Percentiles rank a stretch among this genome's conserved stretches.
phyloP scores from a whole-genome alignment of 2,113 vertebrate species.

The Cynoglossus semilaevis region DNA sequence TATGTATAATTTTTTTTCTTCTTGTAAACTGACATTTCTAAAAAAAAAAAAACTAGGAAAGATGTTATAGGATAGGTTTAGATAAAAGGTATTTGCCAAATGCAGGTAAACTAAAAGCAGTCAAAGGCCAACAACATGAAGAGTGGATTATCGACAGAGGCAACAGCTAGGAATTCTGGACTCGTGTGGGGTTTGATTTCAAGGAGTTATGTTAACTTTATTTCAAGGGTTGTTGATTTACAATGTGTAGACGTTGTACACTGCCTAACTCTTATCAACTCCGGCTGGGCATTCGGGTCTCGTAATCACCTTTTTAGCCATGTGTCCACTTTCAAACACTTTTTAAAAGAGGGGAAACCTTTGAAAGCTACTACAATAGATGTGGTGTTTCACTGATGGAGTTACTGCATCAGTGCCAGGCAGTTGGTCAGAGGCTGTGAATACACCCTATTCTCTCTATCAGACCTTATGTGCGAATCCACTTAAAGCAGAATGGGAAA shows the following conservation, averaged over 20 bases:
- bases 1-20: too few relatives aligned
- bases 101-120: constrained; percentile 93
- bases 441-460: constrained; percentile 30
- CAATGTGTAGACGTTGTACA: neutral
- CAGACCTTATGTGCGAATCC: constrained; percentile 97
- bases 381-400: constrained; percentile 45
- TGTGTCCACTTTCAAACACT: constrained; percentile 30
- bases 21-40: too few relatives aligned
- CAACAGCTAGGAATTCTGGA: neutral
- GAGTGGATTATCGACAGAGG: constrained; percentile 91
- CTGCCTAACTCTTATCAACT: neutral
- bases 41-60: too few relatives aligned
- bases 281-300: neutral
- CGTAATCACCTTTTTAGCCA: constrained; percentile 5
- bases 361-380: constrained; percentile 28
- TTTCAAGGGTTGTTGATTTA: neutral
- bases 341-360: constrained; percentile 22
- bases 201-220: neutral
- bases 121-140: constrained; percentile 90
- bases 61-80: constrained; percentile 91
- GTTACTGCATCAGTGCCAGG: constrained; percentile 26
- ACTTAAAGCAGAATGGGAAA: constrained; percentile 97
- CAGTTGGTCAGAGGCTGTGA: constrained; percentile 21
- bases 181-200: neutral
- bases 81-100: constrained; percentile 84